Evolutionary conservation across 2,113 vertebrate genomes (phyloP).

Genomic region (Catagonus wagneri): DNA sequence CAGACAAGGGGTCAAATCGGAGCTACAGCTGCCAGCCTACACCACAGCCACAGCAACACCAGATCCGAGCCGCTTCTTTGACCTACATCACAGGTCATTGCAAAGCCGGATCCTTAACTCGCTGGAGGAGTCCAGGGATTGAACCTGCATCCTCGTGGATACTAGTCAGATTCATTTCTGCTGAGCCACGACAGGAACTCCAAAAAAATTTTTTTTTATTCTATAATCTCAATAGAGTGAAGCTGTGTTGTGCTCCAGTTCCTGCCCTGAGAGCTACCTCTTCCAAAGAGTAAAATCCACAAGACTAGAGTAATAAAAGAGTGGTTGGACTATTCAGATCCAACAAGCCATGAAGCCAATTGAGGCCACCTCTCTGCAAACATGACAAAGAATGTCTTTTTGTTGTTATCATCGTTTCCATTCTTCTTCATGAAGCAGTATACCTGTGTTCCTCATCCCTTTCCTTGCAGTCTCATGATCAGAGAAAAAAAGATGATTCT

Average conservation of each 20-base stretch:
- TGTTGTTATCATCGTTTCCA: neutral
- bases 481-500: neutral
- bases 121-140: too few species aligned
- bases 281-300: neutral
- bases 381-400: neutral
- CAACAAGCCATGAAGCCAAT: neutral
- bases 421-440: neutral
- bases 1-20: too few species aligned
- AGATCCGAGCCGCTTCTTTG: too few species aligned
- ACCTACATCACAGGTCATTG: too few species aligned
- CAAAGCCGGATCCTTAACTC: too few species aligned
- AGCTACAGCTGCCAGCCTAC: too few species aligned
- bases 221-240: neutral
- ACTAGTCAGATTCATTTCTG: too few species aligned
- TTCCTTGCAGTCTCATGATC: neutral
- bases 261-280: neutral
- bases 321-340: neutral
- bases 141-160: too few species aligned
- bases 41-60: too few species aligned
- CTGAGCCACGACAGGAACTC: too few species aligned
- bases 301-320: neutral
- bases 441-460: neutral
- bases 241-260: neutral
- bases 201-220: slow-evolving; percentile 27
- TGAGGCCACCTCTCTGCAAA: neutral